Conservation (phyloP, 1,140 invertebrate genomes). For the Dendrolimus punctatus region DNA sequence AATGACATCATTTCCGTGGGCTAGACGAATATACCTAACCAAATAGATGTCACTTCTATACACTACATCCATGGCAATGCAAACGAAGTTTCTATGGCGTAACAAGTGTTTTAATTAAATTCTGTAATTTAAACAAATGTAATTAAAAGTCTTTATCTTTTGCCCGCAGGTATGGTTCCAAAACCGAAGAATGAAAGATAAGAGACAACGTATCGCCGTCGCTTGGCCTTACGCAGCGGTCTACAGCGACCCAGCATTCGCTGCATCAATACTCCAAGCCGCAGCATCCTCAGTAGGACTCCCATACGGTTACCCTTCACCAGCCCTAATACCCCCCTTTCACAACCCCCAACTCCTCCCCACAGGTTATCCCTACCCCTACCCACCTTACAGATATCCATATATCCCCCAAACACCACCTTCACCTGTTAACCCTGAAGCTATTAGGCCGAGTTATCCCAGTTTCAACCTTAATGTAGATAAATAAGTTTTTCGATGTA, state of each 20-base stretch:
- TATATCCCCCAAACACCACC: slow-evolving; percentile 51
- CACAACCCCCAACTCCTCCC: slow-evolving; percentile 67
- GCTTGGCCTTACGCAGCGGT: slow-evolving; percentile 95
- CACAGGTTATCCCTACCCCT: slow-evolving; percentile 59
- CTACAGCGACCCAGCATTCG: slow-evolving; percentile 92
- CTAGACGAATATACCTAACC: too few species aligned
- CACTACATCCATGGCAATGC: too few species aligned
- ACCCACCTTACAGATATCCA: slow-evolving; percentile 50
- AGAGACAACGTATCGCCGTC: slow-evolving; percentile 92
- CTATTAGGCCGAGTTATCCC: slow-evolving; percentile 44
- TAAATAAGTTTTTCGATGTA: slow-evolving; percentile 33
- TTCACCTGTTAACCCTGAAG: slow-evolving; percentile 46
- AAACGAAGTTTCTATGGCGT: not conserved
- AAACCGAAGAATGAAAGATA: slow-evolving; percentile 99
- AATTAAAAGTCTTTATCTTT: slow-evolving; percentile 28
- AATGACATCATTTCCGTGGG: too few species aligned
- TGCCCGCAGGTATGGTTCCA: slow-evolving; percentile 96
- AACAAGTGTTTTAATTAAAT: slow-evolving; percentile 4
- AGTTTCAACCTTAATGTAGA: slow-evolving; percentile 62
- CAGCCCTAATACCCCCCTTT: slow-evolving; percentile 67
- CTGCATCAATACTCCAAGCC: slow-evolving; percentile 92
- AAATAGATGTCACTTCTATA: too few species aligned
- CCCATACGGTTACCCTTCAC: slow-evolving; percentile 72
- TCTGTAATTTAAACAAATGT: not conserved
- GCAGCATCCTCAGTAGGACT: slow-evolving; percentile 80